Evolutionary conservation across 1,140 invertebrate genomes (phyloP).

Genomic region (Lasioglossum baleicum): DNA sequence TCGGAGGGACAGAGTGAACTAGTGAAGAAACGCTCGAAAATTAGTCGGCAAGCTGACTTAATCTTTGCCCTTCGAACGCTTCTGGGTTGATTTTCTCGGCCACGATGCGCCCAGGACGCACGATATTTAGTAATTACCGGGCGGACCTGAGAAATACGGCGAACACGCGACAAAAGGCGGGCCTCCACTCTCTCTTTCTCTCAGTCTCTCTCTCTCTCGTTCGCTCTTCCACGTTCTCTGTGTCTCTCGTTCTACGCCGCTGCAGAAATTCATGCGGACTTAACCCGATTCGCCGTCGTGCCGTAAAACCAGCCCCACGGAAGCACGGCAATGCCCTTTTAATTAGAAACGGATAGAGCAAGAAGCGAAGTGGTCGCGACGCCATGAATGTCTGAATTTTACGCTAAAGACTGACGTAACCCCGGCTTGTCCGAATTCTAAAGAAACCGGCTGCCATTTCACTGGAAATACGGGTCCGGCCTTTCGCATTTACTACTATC

Average conservation of each 20-base stretch:
- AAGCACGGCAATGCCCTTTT: slow-evolving; percentile 35
- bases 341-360: slow-evolving; percentile 28
- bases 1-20: too few relatives aligned
- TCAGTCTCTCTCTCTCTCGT: background rate
- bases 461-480: background rate
- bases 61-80: background rate
- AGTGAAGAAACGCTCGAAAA: slow-evolving; percentile 1
- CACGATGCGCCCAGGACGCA: background rate
- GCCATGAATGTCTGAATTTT: slow-evolving; percentile 28
- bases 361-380: slow-evolving; percentile 1
- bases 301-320: slow-evolving; percentile 1
- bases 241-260: background rate
- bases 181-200: background rate
- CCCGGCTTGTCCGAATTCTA: slow-evolving; percentile 14
- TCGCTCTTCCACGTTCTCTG: background rate
- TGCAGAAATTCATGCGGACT: slow-evolving; percentile 31
- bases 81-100: background rate
- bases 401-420: slow-evolving; percentile 18
- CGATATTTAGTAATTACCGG: slow-evolving; percentile 43
- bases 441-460: slow-evolving; percentile 19
- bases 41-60: slow-evolving; percentile 13
- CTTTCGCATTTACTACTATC: background rate
- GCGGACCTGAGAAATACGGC: background rate
- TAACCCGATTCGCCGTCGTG: slow-evolving; percentile 24
- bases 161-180: slow-evolving; percentile 25